Evolutionary conservation across 2,888 invertebrate species (phyloP), one percentile per base, ranked within the genome.

Genomic region (Crossocerus cetratus): DNA sequence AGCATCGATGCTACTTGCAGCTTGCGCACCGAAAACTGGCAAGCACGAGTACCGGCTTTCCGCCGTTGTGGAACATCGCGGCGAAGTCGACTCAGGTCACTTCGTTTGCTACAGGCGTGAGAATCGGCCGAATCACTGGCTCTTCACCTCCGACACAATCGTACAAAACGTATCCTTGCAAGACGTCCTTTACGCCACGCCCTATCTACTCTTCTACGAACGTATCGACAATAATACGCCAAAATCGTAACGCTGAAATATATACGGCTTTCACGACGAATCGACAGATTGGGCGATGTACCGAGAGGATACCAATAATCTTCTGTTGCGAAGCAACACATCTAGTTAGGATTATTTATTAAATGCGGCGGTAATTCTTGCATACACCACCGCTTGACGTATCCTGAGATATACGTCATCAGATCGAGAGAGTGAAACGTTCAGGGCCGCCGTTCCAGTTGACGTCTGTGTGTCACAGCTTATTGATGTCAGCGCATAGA

Each of bases 141-240:
- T 93, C 88, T 92, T 80, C 67, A 83, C 91, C 83, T 90, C 92
- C 82, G 91, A 89, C 91, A 94, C 95, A 2, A 93, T 95, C 75
- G 97, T 98, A 11, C 94, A 95, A 81, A 95, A 95, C 90, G 96
- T 96, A 42, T 92, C 94, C 0, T 92, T 97, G 58, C 93, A 94
- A 60, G 96, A 97, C 88, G 98, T 98, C 64, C 92, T 97, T 18
- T 93, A 94, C 80, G 94, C 96, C 83, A 94, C 95, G 67, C 98
- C 98, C 16, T 99, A 98, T 91, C 94, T 99, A 93, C 92, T 99
- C 74, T 98, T 98, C 92, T 99, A 99, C 91, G 98, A 98, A 89
- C 91, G 92, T 58, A 88, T 90, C 73, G 86, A 80, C 49, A 18
- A 63, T 44, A 49, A 18, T 22, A n/a, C 16, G 4, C 11, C n/a